Evolutionary conservation across 2,797 vertebrate species (phyloP), one percentile per base, ranked within the genome.

Genomic region (Octomys mimax): DNA sequence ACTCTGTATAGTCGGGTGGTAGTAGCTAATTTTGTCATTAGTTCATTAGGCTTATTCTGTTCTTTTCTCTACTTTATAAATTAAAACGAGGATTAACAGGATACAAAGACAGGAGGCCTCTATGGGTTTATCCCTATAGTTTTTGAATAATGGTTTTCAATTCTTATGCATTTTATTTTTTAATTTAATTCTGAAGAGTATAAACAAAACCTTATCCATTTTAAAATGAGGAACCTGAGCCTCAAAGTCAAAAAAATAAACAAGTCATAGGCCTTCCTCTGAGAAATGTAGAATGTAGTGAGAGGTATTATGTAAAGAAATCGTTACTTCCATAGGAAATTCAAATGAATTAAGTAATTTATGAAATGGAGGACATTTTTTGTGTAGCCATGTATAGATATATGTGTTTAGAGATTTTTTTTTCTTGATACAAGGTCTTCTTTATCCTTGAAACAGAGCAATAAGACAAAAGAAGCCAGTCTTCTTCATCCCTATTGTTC

Each of bases 401-500:
- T 89, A 59, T 16, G 19, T 95, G 71, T 95, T 95, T 96, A 89
- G 10, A 82, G 61, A 39, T 86, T 46, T 49, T 49, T 49, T 77
- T 66, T n/a, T 28, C 52, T 78, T 87, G 8, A 80, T 52, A 68
- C 42, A 79, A 19, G 18, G 33, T 57, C 10, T 92, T 96, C 88
- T 90, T 97, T 91, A 2, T 96, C 96, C 77, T 93, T 88, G 26
- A 57, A 95, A 95, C 92, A 99, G 99, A 92, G 99, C 99, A 62
- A 83, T 99, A 82, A 99, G 98, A 98, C 98, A 59, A 91, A 99
- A 98, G 98, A 99, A 98, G 3, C 98, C 99, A 0, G 95, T 6
- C 68, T 26, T 99, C 33, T 93, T 99, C 80, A 16, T 98, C 80
- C 99, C 99, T 46, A 54, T 99, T 1, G 1, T 99, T 80, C 99